These are phyloP conservation scores for Drosophila fuyamai DNA, from an alignment of 1,140 invertebrate genomes.

Conservation along the genomic window DNA sequence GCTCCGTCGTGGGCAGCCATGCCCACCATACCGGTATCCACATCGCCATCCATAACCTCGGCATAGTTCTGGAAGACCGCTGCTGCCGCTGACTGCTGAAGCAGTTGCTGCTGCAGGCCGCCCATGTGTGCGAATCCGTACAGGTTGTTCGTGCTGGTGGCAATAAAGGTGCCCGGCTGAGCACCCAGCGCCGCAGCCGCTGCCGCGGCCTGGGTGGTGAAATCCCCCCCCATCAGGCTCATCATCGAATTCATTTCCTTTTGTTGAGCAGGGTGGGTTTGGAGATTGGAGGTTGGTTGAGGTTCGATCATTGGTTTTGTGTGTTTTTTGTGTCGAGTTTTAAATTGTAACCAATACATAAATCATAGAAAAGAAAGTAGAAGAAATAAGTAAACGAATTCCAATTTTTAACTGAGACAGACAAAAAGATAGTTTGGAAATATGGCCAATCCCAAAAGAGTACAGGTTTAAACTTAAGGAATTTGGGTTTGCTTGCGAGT, in stretches of 20 bases:
- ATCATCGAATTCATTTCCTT: conserved; percentile 85
- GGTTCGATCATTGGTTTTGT: conserved; percentile 32
- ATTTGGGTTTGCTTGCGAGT: conserved; percentile 67
- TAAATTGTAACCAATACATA: conserved; percentile 75
- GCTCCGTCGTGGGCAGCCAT: conserved; percentile 41
- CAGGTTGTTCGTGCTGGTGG: conserved; percentile 75
- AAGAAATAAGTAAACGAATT: conserved; percentile 82
- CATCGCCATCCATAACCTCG: conserved; percentile 70
- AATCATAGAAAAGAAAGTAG: conserved; percentile 84
- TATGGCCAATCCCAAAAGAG: conserved; percentile 52
- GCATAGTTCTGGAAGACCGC: conserved; percentile 76
- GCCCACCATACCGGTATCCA: conserved; percentile 46
- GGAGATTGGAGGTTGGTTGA: conserved; percentile 19
- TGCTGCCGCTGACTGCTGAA: conserved; percentile 74
- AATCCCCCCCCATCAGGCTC: conserved; percentile 84
- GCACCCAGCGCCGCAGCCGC: conserved; percentile 71
- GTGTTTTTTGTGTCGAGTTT: conserved; percentile 57
- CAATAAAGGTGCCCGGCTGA: conserved; percentile 73
- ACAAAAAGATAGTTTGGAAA: conserved; percentile 47
- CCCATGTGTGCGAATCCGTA: conserved; percentile 81
- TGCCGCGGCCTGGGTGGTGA: conserved; percentile 75
- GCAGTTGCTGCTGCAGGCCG: conserved; percentile 75
- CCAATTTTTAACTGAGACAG: conserved; percentile 70
- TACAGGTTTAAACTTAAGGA: conserved; percentile 37
- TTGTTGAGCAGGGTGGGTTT: conserved; percentile 11